Evolutionary conservation across 2,113 vertebrate genomes (phyloP), one percentile per base, ranked within the genome.

Genomic region (Chloroceryle aenea): DNA sequence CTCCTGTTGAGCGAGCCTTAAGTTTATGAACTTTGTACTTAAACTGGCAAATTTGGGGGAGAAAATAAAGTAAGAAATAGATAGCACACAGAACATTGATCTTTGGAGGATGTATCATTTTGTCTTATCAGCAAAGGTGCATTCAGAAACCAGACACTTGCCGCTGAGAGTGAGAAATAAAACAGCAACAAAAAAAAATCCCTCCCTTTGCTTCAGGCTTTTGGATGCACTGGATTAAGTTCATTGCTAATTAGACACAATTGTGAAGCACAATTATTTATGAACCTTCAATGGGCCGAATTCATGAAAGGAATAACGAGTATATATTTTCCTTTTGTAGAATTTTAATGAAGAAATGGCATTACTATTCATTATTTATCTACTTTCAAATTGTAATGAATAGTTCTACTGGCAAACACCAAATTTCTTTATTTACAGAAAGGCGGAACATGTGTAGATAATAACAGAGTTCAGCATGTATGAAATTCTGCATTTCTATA

Each of bases 341-440:
- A 95, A 95, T 98, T 95, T 97, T 97, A 97, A 97, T 97, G 97
- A 98, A 97, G 95, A 93, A 97, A 96, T 95, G 85, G 74, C 94
- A 96, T 95, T 94, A 91, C 90, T 85, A 93, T 96, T 96, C 95
- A 97, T 97, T 98, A 97, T 98, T 96, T 97, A 95, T 97, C 95
- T 96, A 97, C 89, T 98, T 97, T 97, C 93, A 97, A 97, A 97
- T 95, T 94, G 91, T 95, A 97, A 95, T 97, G 95, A 98, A 97
- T 97, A 96, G 94, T 97, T 97, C 93, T 92, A 90, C 86, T 84
- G 89, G 97, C 96, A 97, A 98, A 96, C 96, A 97, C 96, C 95
- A 97, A 96, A 97, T 97, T 97, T 97, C 94, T 94, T 68, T 98
- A 96, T 97, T 97, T 98, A 96, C 93, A 96, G 95, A 97, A 97